Conservation (phyloP, 2,888 invertebrate genomes). For the Exephanes ischioxanthus region DNA sequence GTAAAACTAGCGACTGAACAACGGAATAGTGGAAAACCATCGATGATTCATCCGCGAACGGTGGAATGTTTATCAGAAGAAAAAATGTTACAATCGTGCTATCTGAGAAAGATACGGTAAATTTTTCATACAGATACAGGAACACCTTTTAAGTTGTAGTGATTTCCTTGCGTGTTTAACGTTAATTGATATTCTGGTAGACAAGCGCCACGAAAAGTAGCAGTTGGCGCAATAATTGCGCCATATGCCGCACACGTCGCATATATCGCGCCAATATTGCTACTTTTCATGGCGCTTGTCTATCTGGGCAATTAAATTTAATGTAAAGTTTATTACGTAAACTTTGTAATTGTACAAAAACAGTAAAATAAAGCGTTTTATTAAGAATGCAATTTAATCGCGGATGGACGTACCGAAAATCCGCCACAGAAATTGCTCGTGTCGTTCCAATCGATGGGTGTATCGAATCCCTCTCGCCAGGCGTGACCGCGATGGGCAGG, state of each 20-base stretch:
- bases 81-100: background rate
- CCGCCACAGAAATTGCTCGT: constrained; percentile 69
- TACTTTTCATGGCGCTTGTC: too few relatives aligned
- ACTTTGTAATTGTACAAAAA: too few relatives aligned
- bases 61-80: background rate
- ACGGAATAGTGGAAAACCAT: constrained; percentile 25
- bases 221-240: too few relatives aligned
- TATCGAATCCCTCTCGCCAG: constrained; percentile 66
- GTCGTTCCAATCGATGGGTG: constrained; percentile 66
- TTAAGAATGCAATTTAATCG: background rate
- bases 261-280: too few relatives aligned
- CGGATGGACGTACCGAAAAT: constrained; percentile 23
- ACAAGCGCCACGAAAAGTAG: too few relatives aligned
- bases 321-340: too few relatives aligned
- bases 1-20: background rate
- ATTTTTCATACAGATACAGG: background rate
- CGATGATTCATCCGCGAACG: background rate
- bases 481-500: constrained; percentile 69
- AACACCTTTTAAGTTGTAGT: background rate
- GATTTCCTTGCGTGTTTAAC: background rate
- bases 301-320: background rate
- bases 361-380: background rate
- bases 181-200: background rate
- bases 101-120: background rate
- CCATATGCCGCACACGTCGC: too few relatives aligned